Evolutionary conservation across 2,888 invertebrate species (phyloP).

Genomic region (Protodeltote pygarga): DNA sequence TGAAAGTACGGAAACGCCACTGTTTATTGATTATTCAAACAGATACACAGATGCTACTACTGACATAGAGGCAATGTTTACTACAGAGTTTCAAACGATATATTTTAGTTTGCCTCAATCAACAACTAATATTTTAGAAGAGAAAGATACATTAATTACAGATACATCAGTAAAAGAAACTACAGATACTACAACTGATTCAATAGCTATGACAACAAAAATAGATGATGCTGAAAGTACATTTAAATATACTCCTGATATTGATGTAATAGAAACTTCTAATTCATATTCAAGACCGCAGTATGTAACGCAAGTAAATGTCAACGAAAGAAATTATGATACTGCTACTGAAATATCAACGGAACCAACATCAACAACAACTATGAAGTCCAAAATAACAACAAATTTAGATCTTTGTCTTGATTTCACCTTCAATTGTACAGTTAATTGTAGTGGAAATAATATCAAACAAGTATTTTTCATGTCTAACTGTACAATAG

Average conservation of each 20-base stretch:
- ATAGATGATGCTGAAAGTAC: constrained; percentile 11
- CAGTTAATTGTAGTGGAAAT: constrained; percentile 64
- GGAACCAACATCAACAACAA: constrained; percentile 15
- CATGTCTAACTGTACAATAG: constrained; percentile 68
- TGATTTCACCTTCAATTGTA: constrained; percentile 69
- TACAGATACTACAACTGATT: constrained; percentile 14
- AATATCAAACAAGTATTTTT: constrained; percentile 75
- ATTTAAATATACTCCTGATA: constrained; percentile 6
- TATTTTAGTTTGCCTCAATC: constrained; percentile 13
- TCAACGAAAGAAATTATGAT: constrained; percentile 10
- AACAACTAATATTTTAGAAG: constrained; percentile 14
- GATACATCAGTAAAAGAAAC: constrained; percentile 2
- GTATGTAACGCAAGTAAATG: constrained; percentile 9
- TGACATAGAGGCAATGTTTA: constrained; percentile 22
- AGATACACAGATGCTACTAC: constrained; percentile 25
- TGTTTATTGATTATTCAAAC: constrained; percentile 3
- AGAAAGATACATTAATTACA: constrained; percentile 2
- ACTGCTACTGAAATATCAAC: constrained; percentile 12
- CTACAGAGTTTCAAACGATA: constrained; percentile 8
- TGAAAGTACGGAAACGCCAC: constrained; percentile 7
- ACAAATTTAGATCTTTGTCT: constrained; percentile 52
- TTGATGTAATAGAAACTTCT: constrained; percentile 17
- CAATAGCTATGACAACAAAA: constrained; percentile 7
- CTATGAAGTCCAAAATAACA: background rate
- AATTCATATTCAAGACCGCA: constrained; percentile 6